phyloP scores from a whole-genome alignment of 2,888 invertebrate species.

The Acronicta aceris region DNA sequence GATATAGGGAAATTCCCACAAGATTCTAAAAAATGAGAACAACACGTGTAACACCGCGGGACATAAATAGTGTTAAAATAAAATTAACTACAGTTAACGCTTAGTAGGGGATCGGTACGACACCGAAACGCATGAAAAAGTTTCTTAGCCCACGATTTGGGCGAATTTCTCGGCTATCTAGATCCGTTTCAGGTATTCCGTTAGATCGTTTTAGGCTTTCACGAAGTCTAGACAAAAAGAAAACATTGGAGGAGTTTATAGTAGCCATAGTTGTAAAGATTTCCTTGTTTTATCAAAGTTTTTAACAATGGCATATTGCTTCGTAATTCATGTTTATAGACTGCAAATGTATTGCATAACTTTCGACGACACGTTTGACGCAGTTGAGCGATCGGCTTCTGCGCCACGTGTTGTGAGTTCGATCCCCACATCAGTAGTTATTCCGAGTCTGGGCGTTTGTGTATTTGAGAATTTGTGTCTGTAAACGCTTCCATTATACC shows the following conservation, averaged over 20 bases:
- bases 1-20: not conserved
- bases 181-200: conserved; percentile 46
- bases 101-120: conserved; percentile 49
- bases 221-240: conserved; percentile 15
- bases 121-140: conserved; percentile 59
- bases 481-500: too few relatives aligned
- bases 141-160: conserved; percentile 53
- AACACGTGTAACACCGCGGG: not conserved
- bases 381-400: too few relatives aligned
- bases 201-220: conserved; percentile 44
- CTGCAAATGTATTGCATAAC: too few relatives aligned
- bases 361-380: too few relatives aligned
- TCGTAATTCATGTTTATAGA: not conserved
- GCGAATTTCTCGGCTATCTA: conserved; percentile 44
- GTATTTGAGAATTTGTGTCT: too few relatives aligned
- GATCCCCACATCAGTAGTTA: too few relatives aligned
- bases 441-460: too few relatives aligned
- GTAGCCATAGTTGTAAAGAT: not conserved
- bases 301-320: not conserved
- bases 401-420: too few relatives aligned
- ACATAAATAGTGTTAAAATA: conserved; percentile 3
- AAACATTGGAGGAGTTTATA: conserved; percentile 2
- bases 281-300: not conserved
- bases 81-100: conserved; percentile 4
- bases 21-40: not conserved